Percentiles rank a stretch among this genome's conserved stretches.
Evolutionary conservation across 2,113 vertebrate genomes (phyloP).

Genomic region (Helogale parvula): DNA sequence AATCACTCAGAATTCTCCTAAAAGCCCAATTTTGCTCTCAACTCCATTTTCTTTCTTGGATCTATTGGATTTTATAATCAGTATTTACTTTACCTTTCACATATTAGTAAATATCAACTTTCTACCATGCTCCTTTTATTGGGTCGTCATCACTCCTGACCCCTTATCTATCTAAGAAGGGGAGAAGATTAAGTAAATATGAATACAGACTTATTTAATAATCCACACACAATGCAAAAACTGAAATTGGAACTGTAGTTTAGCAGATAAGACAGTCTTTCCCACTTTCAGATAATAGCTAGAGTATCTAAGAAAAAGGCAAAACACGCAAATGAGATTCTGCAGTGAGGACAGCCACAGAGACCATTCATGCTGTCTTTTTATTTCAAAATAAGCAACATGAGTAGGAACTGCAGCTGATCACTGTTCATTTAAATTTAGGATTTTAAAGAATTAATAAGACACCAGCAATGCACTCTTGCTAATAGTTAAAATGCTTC

Average conservation of each 20-base stretch:
- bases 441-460: conserved; percentile 44
- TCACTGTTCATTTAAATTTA: neutral
- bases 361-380: neutral
- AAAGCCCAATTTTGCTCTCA: neutral
- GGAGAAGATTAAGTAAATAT: neutral
- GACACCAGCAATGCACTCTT: neutral
- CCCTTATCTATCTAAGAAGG: neutral
- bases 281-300: neutral
- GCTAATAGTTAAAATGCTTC: neutral
- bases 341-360: neutral
- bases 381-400: conserved; percentile 4
- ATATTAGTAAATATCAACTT: neutral
- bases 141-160: neutral
- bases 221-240: neutral
- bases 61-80: neutral
- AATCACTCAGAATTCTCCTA: neutral
- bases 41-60: neutral
- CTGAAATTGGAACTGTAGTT: neutral
- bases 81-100: neutral
- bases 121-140: neutral
- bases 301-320: neutral
- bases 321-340: neutral
- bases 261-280: neutral
- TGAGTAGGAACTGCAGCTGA: conserved; percentile 22
- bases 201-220: neutral